Percentiles rank a stretch among this genome's conserved stretches.
phyloP scores from a whole-genome alignment of 2,888 invertebrate genomes.

The Mythimna vitellina region DNA sequence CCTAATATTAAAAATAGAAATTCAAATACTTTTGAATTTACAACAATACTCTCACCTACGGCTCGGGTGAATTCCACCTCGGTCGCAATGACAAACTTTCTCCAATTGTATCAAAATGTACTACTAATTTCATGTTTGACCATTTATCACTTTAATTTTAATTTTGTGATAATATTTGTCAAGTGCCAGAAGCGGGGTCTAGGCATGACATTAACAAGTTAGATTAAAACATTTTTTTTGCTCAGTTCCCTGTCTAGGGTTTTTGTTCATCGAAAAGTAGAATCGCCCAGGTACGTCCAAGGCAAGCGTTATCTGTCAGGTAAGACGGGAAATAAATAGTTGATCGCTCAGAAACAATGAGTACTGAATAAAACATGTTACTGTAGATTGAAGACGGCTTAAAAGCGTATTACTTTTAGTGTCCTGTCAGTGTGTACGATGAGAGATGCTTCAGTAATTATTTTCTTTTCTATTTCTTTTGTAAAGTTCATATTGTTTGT shows the following conservation, averaged over 20 bases:
- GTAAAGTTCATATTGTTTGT: neutral
- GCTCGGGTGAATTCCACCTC: no score
- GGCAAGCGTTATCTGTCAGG: constrained; percentile 69
- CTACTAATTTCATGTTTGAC: no score
- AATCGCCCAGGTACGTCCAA: constrained; percentile 23
- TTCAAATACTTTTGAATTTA: no score
- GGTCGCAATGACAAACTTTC: no score
- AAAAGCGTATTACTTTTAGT: constrained; percentile 59
- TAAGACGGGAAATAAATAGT: constrained; percentile 71
- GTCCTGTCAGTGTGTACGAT: constrained; percentile 51
- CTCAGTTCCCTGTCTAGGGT: neutral
- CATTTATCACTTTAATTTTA: no score
- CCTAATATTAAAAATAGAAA: no score
- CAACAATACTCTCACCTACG: no score
- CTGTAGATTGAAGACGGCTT: constrained; percentile 65
- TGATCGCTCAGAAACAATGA: constrained; percentile 70
- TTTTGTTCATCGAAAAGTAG: neutral
- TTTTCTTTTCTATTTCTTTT: constrained; percentile 26
- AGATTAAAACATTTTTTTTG: neutral
- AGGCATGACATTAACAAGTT: no score
- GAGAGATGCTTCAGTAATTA: constrained; percentile 56
- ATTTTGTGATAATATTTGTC: no score
- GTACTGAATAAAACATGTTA: constrained; percentile 70
- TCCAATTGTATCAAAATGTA: no score
- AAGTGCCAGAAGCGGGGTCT: no score